phyloP scores from a whole-genome alignment of 2,113 vertebrate species.

The Lichenostomus cassidix region DNA sequence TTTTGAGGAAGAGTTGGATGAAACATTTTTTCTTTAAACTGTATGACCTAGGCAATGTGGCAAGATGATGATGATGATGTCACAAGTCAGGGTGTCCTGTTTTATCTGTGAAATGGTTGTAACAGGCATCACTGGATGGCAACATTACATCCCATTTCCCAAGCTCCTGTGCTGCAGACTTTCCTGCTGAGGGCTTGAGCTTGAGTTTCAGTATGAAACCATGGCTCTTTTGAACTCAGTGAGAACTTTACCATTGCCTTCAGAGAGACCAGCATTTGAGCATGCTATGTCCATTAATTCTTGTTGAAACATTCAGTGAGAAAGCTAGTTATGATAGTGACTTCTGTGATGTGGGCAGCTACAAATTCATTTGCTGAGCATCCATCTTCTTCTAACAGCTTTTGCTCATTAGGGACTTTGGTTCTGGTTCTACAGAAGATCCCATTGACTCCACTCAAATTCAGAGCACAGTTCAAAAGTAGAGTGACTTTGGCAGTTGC shows the following conservation, averaged over 20 bases:
- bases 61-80: not conserved
- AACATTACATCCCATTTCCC: not conserved
- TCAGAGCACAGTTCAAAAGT: not conserved
- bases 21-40: not conserved
- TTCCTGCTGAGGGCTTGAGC: not conserved
- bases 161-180: not conserved
- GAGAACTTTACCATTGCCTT: conserved; percentile 20
- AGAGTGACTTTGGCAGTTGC: not conserved
- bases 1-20: not conserved
- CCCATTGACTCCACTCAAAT: not conserved
- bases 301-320: not conserved
- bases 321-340: conserved; percentile 22
- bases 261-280: conserved; percentile 17
- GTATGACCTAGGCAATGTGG: not conserved
- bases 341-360: conserved; percentile 45
- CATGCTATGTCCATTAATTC: not conserved
- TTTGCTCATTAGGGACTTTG: not conserved
- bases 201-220: conserved; percentile 4
- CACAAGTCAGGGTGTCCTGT: not conserved
- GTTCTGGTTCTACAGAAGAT: not conserved
- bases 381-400: conserved; percentile 24
- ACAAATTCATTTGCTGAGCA: conserved; percentile 27
- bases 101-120: not conserved
- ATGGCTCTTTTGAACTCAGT: conserved; percentile 9
- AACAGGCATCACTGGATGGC: not conserved